Evolutionary conservation across 1,140 invertebrate species (phyloP).

Genomic region (Drosophila parabipectinata): DNA sequence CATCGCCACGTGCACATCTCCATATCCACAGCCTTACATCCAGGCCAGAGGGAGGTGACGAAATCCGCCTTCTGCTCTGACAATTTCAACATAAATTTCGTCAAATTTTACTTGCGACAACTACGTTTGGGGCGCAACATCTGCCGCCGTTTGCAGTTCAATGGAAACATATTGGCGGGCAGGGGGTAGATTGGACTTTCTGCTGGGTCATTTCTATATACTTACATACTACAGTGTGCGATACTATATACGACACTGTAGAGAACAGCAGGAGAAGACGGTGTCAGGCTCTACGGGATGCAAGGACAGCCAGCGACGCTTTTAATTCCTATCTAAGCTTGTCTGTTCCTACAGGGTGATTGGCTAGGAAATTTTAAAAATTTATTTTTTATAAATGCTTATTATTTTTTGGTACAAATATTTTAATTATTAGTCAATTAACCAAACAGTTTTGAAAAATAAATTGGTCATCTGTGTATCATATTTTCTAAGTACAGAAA

Average conservation of each 20-base stretch:
- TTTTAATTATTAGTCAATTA: neutral
- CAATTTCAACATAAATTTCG: slow-evolving; percentile 73
- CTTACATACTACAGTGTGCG: slow-evolving; percentile 1
- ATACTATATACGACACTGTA: slow-evolving; percentile 4
- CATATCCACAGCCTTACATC: neutral
- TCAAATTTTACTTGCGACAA: slow-evolving; percentile 75
- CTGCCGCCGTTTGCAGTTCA: slow-evolving; percentile 64
- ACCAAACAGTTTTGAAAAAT: too few relatives aligned
- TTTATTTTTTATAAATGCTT: too few relatives aligned
- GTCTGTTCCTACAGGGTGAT: slow-evolving; percentile 20
- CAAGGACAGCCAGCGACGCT: slow-evolving; percentile 24
- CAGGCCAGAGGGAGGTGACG: slow-evolving; percentile 17
- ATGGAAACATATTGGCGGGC: slow-evolving; percentile 70
- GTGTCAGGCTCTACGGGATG: slow-evolving; percentile 52
- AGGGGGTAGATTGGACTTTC: slow-evolving; percentile 10
- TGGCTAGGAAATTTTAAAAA: too few relatives aligned
- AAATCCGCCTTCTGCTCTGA: slow-evolving; percentile 61
- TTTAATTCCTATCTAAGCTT: slow-evolving; percentile 48
- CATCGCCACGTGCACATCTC: slow-evolving; percentile 27
- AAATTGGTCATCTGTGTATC: too few relatives aligned
- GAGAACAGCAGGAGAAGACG: slow-evolving; percentile 29
- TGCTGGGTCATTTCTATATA: slow-evolving; percentile 30
- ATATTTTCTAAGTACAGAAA: too few relatives aligned
- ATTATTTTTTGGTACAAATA: too few relatives aligned
- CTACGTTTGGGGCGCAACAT: slow-evolving; percentile 59